Evolutionary conservation across 2,797 vertebrate genomes (phyloP).

Genomic region (Hemitrygon akajei): DNA sequence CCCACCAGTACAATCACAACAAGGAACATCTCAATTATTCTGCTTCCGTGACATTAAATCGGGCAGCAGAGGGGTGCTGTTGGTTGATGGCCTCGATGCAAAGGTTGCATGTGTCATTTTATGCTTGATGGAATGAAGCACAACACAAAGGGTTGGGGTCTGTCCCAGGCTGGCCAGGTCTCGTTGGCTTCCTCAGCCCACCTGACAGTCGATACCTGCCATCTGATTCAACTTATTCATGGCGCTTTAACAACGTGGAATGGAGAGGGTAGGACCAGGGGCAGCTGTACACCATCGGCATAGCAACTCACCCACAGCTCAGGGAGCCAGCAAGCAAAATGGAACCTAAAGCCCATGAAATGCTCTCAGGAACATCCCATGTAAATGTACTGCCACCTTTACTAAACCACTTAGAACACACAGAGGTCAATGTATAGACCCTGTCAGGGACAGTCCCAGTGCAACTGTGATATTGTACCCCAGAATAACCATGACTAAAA

Average conservation of each 20-base stretch:
- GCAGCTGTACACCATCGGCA: not conserved
- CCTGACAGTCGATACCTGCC: not conserved
- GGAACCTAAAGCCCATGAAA: not conserved
- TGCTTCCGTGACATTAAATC: too few species aligned
- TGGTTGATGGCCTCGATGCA: not conserved
- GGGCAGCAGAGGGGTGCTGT: not conserved
- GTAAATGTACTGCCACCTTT: not conserved
- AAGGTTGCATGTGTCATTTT: not conserved
- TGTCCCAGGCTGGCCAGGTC: not conserved
- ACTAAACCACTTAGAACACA: not conserved
- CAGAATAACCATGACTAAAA: too few species aligned
- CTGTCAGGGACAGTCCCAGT: not conserved
- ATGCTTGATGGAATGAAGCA: not conserved
- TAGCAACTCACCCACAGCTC: not conserved
- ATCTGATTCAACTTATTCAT: too few species aligned
- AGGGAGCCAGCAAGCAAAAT: not conserved
- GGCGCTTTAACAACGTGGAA: not conserved
- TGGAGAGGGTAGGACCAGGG: not conserved
- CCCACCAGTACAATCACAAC: not conserved
- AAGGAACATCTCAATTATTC: not conserved
- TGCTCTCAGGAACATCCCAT: not conserved
- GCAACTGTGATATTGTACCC: not conserved
- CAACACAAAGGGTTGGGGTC: not conserved
- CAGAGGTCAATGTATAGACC: not conserved
- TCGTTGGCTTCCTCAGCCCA: too few species aligned